Base-by-base conservation (phyloP, 30 jellyfish, hydroid and myxozoan genomes). In the Turritopsis dohrnii region DNA sequence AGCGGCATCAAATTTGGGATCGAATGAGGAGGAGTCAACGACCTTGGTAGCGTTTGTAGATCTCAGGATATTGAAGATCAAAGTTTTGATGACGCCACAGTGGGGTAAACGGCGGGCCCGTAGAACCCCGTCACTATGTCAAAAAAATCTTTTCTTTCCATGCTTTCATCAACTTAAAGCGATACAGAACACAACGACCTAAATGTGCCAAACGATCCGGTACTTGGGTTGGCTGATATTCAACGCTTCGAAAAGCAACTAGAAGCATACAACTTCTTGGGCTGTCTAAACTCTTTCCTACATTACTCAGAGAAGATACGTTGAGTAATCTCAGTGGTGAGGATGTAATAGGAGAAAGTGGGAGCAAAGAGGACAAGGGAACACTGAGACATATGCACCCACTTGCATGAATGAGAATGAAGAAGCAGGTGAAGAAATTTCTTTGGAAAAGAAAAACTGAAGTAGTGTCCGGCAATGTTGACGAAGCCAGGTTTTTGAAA, bases 201-300 rank as follows among this genome's bases (percentile, higher is more conserved):
- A 18, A 66, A 23, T 21, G 54, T 4, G 84, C 88, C 20, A 31
- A 17, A 23, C 71, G 72, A 16, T 52, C 84, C 18, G 88, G 53
- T 16, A 8, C 87, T 18, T n/a, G 76, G 76, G 76, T 66, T 82
- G 21, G 84, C 72, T n/a, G 76, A 66, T 66, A 66, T 66, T 66
- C 76, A 66, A 66, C 52, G 52, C 21, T 75, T 69, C 25, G 54
- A 71, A 31, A 82, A 52, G 29, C 30, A 28, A 20, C 84, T 82
- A 1, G 88, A 82, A 71, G 87, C 29, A 7, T 82, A 82, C 52
- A 28, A 84, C 20, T 82, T 82, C 28, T 71, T 82, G 21, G 53
- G 54, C 74, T 82, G 88, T 86, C 88, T 82, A 16, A 69, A 66
- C 27, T 86, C 79, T 19, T 52, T 66, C 29, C 27, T 66, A 21